Evolutionary conservation across 2,797 vertebrate species (phyloP).

Genomic region (Triplophysa yarkandensis): DNA sequence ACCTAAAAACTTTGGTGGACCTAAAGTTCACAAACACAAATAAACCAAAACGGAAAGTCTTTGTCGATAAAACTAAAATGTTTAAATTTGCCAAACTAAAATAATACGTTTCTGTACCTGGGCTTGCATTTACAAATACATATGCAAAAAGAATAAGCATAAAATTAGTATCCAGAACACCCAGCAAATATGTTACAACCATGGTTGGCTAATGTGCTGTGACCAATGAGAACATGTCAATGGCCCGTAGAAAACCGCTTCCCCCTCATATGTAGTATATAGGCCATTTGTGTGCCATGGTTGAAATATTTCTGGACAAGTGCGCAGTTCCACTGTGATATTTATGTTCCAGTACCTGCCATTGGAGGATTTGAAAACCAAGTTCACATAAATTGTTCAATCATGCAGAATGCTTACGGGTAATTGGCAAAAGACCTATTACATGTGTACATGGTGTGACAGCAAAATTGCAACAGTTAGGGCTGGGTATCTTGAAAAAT

Average conservation of each 20-base stretch:
- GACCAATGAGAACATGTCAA: conserved; percentile 12
- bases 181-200: neutral
- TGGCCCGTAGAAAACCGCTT: conserved; percentile 21
- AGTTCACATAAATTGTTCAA: neutral
- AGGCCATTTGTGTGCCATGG: neutral
- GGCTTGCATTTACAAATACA: too few species aligned
- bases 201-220: conserved; percentile 11
- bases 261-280: neutral
- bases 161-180: neutral
- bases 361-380: neutral
- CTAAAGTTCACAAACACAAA: neutral
- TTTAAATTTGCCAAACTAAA: neutral
- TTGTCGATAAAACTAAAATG: too few species aligned
- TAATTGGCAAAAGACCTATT: too few species aligned
- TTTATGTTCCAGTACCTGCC: neutral
- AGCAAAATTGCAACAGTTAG: too few species aligned
- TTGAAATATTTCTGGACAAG: conserved; percentile 16
- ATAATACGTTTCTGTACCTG: too few species aligned
- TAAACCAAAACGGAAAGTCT: neutral
- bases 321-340: neutral
- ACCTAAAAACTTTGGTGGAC: neutral
- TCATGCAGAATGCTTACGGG: neutral
- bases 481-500: too few species aligned
- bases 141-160: too few species aligned
- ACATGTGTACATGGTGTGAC: too few species aligned